These are phyloP conservation scores for Panurus biarmicus DNA, from an alignment of 2,113 vertebrate genomes.

Conservation along the genomic window DNA sequence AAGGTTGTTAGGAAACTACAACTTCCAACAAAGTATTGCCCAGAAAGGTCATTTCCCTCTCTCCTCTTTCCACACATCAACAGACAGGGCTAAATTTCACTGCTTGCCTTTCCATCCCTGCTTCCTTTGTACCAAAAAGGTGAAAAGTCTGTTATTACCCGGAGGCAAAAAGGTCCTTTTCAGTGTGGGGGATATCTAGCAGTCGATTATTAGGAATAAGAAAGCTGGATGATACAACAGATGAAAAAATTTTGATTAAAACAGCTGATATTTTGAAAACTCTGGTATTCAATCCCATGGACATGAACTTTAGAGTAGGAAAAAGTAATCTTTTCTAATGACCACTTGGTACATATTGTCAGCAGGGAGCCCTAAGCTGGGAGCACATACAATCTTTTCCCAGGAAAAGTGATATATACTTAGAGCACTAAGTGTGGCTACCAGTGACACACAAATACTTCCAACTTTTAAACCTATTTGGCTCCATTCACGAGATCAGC, in stretches of 20 bases:
- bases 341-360: not conserved
- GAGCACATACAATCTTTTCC: not conserved
- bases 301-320: not conserved
- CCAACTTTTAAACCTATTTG: conserved; percentile 47
- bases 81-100: not conserved
- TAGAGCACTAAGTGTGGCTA: conserved; percentile 18
- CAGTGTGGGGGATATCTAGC: not conserved
- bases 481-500: not conserved
- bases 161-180: not conserved
- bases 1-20: conserved; percentile 19
- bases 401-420: conserved; percentile 41
- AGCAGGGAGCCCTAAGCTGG: not conserved
- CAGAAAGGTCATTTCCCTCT: not conserved
- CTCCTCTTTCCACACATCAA: not conserved
- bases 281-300: not conserved
- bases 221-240: not conserved
- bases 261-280: not conserved
- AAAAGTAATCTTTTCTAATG: conserved; percentile 4
- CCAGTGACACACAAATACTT: conserved; percentile 30
- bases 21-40: not conserved
- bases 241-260: not conserved
- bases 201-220: not conserved
- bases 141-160: not conserved
- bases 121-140: not conserved
- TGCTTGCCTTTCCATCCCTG: not conserved